Base-by-base conservation (phyloP, 2,888 invertebrate species). In the Hypomecis atomaria region DNA sequence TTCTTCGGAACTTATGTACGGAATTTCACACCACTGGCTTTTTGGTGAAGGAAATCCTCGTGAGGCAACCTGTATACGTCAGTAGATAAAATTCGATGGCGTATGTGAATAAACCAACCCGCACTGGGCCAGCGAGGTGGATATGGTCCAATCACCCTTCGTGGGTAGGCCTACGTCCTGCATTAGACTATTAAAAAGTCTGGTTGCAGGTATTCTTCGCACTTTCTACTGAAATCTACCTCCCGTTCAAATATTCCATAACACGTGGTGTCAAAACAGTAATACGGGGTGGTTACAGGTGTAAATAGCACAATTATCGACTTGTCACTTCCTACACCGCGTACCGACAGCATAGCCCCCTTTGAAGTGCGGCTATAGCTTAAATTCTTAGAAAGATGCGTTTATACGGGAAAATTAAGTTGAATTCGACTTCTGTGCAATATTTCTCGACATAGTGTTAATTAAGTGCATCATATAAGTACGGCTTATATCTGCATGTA, bases 241-340 rank as follows among this genome's bases (percentile, higher is more conserved):
- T 6, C 4, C 1, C 36, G 5, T 34, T 23, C 54, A 45, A 66
- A 66, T 67, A 68, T 72, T 72, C 70, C 65, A 67, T 62, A 66
- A 57, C 67, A 69, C 68, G 69, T 59, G 59, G 62, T 69, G 69
- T 71, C 69, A 69, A 57, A 66, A 60, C 69, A 57, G 40, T 53
- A 57, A 53, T 54, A 54, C 9, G 45, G 45, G 52, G 68, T 64
- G 63, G 37, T 52, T 63, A 82, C 89, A 91, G 90, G 89, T 91
- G 91, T 85, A 83, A 84, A 80, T 80, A 75, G 84, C 78, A 73
- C 81, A 86, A 91, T 91, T 92, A 90, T 70, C 89, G 81, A 87
- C 73, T 90, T 90, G 85, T 85, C 90, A 80, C 88, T 85, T 88
- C 86, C 89, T 81, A 80, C 77, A 62, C 62, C 53, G 62, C n/a